Evolutionary conservation across 2,888 invertebrate genomes (phyloP), one percentile per base, ranked within the genome.

Genomic region (Nematopogon swammerdamellus): DNA sequence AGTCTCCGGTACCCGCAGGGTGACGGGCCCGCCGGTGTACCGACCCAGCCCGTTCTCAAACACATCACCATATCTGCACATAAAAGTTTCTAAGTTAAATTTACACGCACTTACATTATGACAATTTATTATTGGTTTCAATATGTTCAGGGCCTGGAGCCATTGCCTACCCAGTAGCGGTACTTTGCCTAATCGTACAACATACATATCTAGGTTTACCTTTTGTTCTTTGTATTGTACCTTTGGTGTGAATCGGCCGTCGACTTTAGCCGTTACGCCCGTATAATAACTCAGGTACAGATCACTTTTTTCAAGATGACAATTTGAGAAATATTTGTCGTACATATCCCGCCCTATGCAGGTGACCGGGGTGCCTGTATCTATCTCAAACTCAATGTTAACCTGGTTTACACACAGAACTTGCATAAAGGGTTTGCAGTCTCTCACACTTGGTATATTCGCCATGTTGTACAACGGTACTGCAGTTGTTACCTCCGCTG

Each of bases 21-120:
- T 25, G 25, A 6, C 25, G n/a, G 36, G 36, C 16, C 50, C 42
- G n/a, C 49, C 51, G 6, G 46, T 49, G 18, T 47, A 47, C 10
- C 46, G 45, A 16, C 49, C 49, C 48, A 48, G 29, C 2, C 42
- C 20, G 6, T 29, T 43, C 17, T 44, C 48, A 16, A 44, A 44
- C 29, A 43, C 19, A 11, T 16, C 3, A 14, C 18, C 17, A 47
- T 47, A 19, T n/a, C 47, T 47, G 42, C 17, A 18, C 30, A 47
- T 18, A 11, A 47, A 17, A 29, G 18, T 10, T 3, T 42, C 17
- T 47, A 29, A 14, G n/a, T 36, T 36, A 36, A 36, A 36, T 14
- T 36, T 36, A 36, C 36, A 36, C 6, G 4, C 36, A 3, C 36
- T 36, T 3, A 14, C 14, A 36, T 36, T 36, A 36, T 36, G 36